phyloP scores from a whole-genome alignment of 2,888 invertebrate genomes.

The Parthenolecanium corni region DNA sequence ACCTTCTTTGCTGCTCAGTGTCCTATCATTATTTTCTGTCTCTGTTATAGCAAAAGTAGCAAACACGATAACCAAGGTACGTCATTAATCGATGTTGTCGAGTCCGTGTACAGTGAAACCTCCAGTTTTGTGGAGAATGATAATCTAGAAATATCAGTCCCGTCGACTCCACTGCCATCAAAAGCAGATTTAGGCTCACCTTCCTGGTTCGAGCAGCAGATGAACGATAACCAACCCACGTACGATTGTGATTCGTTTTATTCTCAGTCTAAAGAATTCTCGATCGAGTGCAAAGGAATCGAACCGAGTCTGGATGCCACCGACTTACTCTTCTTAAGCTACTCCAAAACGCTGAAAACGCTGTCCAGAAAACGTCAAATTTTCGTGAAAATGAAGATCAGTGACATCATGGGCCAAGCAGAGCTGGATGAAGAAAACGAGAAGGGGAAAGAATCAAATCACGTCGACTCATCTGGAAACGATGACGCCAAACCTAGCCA shows the following conservation, averaged over 20 bases:
- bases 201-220: not conserved
- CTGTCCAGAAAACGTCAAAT: conserved; percentile 9
- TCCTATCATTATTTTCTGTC: too few relatives aligned
- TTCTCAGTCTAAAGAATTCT: conserved; percentile 1
- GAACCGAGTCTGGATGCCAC: conserved; percentile 13
- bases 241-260: conserved; percentile 14
- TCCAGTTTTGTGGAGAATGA: conserved; percentile 11
- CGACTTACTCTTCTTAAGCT: conserved; percentile 15
- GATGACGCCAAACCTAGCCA: not conserved
- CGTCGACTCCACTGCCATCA: not conserved
- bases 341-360: conserved; percentile 9
- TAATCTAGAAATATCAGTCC: not conserved
- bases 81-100: conserved; percentile 14
- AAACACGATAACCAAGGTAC: not conserved
- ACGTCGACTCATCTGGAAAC: conserved; percentile 12
- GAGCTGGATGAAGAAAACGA: conserved; percentile 20
- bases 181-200: not conserved
- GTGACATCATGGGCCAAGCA: conserved; percentile 14
- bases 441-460: not conserved
- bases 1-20: too few relatives aligned
- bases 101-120: conserved; percentile 10
- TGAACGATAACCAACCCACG: not conserved
- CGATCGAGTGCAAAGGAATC: not conserved
- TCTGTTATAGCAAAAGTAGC: too few relatives aligned
- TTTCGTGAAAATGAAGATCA: conserved; percentile 15